phyloP scores from a whole-genome alignment of 2,888 invertebrate species.

The Ypsolopha sequella region DNA sequence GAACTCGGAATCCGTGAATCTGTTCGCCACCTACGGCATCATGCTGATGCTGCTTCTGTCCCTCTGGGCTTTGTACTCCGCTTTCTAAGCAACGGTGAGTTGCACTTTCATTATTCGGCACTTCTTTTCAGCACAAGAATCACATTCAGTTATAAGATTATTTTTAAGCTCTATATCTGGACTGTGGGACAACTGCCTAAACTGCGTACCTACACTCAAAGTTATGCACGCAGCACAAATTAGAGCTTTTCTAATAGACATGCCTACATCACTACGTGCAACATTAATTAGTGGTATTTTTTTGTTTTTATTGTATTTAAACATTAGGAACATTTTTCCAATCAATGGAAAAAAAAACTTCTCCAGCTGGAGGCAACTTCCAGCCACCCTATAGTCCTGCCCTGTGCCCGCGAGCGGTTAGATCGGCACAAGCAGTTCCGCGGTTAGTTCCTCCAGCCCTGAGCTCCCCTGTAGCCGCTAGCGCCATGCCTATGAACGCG shows the following conservation, averaged over 20 bases:
- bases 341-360: too few relatives aligned
- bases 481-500: slow-evolving; percentile 62
- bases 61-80: slow-evolving; percentile 76
- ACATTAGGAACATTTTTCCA: too few relatives aligned
- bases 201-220: too few relatives aligned
- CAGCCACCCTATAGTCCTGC: slow-evolving; percentile 23
- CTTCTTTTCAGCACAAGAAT: background rate
- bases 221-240: too few relatives aligned
- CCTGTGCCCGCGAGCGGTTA: slow-evolving; percentile 37
- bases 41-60: slow-evolving; percentile 73
- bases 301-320: too few relatives aligned
- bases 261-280: too few relatives aligned
- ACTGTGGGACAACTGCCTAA: background rate
- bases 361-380: too few relatives aligned
- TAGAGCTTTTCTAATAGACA: too few relatives aligned
- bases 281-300: too few relatives aligned
- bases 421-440: slow-evolving; percentile 18
- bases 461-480: slow-evolving; percentile 16
- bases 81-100: slow-evolving; percentile 38
- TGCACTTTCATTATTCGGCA: background rate
- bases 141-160: too few relatives aligned
- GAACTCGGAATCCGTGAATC: slow-evolving; percentile 70
- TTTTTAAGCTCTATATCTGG: too few relatives aligned
- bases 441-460: slow-evolving; percentile 30
- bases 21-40: slow-evolving; percentile 77